These are phyloP conservation scores for Thalpophila matura DNA, from an alignment of 2,888 invertebrate genomes.

Conservation along the genomic window DNA sequence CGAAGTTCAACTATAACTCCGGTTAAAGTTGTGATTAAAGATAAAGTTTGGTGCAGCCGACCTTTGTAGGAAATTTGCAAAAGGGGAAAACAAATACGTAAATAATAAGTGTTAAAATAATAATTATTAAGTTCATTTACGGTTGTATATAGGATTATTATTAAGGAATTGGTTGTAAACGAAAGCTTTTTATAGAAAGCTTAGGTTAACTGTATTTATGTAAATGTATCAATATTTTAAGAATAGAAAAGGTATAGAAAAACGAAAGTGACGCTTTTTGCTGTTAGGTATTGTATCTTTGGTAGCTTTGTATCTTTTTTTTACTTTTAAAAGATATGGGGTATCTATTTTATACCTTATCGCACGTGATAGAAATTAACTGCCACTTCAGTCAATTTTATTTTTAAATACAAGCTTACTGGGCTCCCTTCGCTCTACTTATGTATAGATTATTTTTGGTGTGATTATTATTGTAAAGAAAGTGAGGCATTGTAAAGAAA, in stretches of 20 bases:
- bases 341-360: constrained; percentile 19
- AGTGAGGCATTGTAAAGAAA: too few relatives aligned
- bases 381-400: constrained; percentile 42
- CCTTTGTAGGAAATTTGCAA: constrained; percentile 68
- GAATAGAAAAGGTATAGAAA: neutral
- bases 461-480: neutral
- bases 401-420: constrained; percentile 8
- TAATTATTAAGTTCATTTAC: constrained; percentile 54
- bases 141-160: constrained; percentile 51
- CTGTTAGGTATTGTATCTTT: constrained; percentile 37
- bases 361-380: constrained; percentile 47
- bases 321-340: constrained; percentile 4
- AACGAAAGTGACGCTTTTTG: constrained; percentile 24
- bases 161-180: constrained; percentile 56
- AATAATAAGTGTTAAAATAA: constrained; percentile 76
- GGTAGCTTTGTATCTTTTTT: constrained; percentile 44
- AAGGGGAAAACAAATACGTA: constrained; percentile 90
- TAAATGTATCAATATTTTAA: constrained; percentile 29
- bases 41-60: constrained; percentile 56
- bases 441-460: neutral
- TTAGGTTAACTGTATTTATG: constrained; percentile 41
- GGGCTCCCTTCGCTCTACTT: neutral
- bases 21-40: constrained; percentile 49
- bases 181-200: constrained; percentile 53
- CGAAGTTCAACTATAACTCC: constrained; percentile 32